Evolutionary conservation across 2,888 invertebrate species (phyloP), one percentile per base, ranked within the genome.

Genomic region (Erebia palarica): DNA sequence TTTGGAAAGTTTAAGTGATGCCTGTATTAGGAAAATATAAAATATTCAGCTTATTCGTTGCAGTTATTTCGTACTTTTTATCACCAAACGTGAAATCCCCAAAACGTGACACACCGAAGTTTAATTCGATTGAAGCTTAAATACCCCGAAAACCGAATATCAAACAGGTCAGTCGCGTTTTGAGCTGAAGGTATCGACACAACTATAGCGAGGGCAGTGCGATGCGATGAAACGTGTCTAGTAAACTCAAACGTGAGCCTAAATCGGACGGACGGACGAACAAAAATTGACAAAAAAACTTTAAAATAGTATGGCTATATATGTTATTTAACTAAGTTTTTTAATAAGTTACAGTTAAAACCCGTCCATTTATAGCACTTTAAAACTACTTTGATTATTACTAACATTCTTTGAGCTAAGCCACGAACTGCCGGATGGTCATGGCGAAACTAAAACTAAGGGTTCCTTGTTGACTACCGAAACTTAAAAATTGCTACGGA

Each of bases 121-220:
- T 65, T 36, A 65, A 55, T 42, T 65, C 42, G 55, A 65, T 53
- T 65, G 18, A 55, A 18, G 65, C 53, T 42, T 53, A 55, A 55
- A 65, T 42, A 65, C 5, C 55, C 13, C 7, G 18, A 55, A 65
- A 36, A 65, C 42, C 53, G 18, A 55, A 53, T 65, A 55, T 42
- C 42, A 65, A 65, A 55, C 55, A 65, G 65, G 36, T 55, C 65
- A 55, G 16, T 55, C 36, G 53, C n/a, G 18, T 42, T 65, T 65
- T 65, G 8, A 65, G 16, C 42, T 65, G 42, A 65, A 65, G 44
- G 9, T 47, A 18, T 61, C 47, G 14, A 58, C n/a, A 58, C 27
- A 58, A 13, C 36, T 11, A 11, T 11, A 11, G 11, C 13, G 47
- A 47, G 3, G 44, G 44, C 11, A 44, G 44, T 11, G 11, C 44